phyloP scores from a whole-genome alignment of 2,113 vertebrate genomes.

The Oreamnos americanus region DNA sequence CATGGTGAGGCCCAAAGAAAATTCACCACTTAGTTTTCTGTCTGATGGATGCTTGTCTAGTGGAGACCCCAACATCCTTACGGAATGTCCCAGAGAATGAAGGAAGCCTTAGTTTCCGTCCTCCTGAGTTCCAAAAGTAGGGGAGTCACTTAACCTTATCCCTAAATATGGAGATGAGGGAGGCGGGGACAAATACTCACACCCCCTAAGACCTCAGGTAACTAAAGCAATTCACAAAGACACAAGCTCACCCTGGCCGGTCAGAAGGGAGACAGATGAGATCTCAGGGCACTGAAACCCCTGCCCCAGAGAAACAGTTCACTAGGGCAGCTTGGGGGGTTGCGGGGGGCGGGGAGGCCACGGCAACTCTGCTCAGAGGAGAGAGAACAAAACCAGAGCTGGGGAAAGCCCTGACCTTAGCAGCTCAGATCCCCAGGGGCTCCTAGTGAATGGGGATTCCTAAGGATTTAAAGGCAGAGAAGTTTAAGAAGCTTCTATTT shows the following conservation, averaged over 20 bases:
- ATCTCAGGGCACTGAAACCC: not conserved
- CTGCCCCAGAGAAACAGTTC: not conserved
- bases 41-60: not conserved
- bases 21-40: not conserved
- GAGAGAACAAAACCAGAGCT: conserved; percentile 64
- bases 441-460: conserved; percentile 70
- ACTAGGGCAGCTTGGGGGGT: conserved; percentile 18
- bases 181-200: not conserved
- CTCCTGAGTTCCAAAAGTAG: not conserved
- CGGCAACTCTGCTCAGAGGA: not conserved
- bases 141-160: not conserved
- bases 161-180: not conserved
- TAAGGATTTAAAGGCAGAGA: conserved; percentile 61
- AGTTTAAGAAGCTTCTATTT: conserved; percentile 66
- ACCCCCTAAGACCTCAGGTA: not conserved
- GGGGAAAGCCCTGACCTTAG: conserved; percentile 63
- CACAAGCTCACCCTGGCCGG: not conserved
- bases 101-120: not conserved
- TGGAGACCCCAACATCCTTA: not conserved
- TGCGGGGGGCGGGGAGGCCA: conserved; percentile 32
- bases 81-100: not conserved
- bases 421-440: conserved; percentile 65
- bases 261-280: not conserved
- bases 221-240: not conserved
- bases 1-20: not conserved